A percentile compares a stretch with the other conserved stretches of the same genome.
phyloP scores from a whole-genome alignment of 2,797 vertebrate genomes.

The Molossus molossus region DNA sequence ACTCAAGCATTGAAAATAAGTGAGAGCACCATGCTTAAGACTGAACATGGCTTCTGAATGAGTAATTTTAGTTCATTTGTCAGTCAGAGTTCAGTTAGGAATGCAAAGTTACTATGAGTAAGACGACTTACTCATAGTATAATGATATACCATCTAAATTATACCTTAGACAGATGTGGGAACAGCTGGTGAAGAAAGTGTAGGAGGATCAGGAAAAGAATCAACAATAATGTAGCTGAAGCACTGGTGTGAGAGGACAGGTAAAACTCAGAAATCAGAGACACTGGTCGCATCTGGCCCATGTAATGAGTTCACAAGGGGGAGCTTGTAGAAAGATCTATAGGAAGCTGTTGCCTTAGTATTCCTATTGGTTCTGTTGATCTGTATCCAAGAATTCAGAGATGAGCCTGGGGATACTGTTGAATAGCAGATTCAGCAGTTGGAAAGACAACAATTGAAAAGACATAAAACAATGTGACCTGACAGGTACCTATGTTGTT shows the following conservation, averaged over 20 bases:
- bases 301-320: background rate
- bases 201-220: background rate
- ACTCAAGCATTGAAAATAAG: background rate
- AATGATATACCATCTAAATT: background rate
- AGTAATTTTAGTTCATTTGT: background rate
- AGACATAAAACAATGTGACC: background rate
- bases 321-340: background rate
- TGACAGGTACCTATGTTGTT: background rate
- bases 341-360: background rate
- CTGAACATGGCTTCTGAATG: background rate
- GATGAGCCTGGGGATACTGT: background rate
- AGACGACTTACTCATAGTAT: background rate
- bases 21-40: background rate
- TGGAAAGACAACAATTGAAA: background rate
- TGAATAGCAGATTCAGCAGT: background rate
- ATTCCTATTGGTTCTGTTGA: background rate
- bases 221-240: background rate
- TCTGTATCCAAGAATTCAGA: background rate
- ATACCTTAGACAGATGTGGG: background rate
- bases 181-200: background rate
- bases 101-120: background rate
- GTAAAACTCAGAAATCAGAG: background rate
- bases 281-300: background rate
- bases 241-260: background rate
- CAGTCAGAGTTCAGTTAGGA: background rate